phyloP scores from a whole-genome alignment of 2,113 vertebrate genomes.

The Peromyscus polionotus region DNA sequence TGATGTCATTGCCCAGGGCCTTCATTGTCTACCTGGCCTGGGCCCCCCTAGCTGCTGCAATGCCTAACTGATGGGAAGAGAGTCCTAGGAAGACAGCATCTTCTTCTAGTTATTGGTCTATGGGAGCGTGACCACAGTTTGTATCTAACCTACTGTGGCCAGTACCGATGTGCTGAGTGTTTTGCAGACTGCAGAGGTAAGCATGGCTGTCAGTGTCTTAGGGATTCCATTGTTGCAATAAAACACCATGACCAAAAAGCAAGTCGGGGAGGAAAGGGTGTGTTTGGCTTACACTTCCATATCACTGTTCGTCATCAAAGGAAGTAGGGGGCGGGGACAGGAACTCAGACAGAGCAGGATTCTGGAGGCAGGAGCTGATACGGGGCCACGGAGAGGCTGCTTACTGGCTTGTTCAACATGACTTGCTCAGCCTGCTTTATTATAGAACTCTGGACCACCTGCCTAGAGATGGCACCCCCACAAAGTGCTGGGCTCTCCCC shows the following conservation, averaged over 20 bases:
- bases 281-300: background rate
- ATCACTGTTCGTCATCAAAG: background rate
- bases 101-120: slow-evolving; percentile 55
- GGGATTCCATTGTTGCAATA: background rate
- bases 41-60: background rate
- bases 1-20: background rate
- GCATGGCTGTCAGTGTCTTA: background rate
- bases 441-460: background rate
- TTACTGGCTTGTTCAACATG: background rate
- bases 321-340: background rate
- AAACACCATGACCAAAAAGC: background rate
- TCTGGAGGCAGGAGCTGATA: background rate
- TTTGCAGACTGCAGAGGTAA: slow-evolving; percentile 44
- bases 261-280: background rate
- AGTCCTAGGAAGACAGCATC: background rate
- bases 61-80: background rate
- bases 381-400: background rate
- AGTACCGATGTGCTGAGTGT: slow-evolving; percentile 56
- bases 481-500: background rate
- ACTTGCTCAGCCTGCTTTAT: background rate
- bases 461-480: background rate
- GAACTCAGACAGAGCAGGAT: background rate
- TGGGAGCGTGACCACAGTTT: background rate
- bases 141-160: slow-evolving; percentile 53
- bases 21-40: background rate